phyloP scores from a whole-genome alignment of 2,888 invertebrate species.

The Neoitamus cyanurus region DNA sequence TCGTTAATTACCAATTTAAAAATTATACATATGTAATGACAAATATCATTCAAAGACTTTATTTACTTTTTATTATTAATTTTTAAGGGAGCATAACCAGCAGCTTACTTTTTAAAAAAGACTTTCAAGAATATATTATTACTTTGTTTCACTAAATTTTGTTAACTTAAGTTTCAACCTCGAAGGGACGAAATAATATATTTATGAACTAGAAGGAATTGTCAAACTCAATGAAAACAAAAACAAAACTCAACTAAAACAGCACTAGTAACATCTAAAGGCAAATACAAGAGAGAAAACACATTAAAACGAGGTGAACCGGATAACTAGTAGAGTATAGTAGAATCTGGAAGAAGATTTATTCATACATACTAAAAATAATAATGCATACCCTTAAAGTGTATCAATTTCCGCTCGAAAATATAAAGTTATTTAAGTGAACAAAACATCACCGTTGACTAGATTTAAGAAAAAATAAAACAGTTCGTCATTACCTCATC shows the following conservation, averaged over 20 bases:
- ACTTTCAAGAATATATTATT: constrained; percentile 1
- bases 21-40: constrained; percentile 14
- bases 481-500: not conserved
- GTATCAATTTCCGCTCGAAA: constrained; percentile 1
- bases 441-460: constrained; percentile 15
- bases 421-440: constrained; percentile 4
- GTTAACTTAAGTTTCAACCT: constrained; percentile 11
- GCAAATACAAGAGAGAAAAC: not conserved
- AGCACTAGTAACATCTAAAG: not conserved
- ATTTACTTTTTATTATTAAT: not conserved
- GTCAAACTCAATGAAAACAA: constrained; percentile 7
- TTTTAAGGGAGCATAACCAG: not conserved
- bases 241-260: not conserved
- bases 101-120: not conserved
- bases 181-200: constrained; percentile 18
- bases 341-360: constrained; percentile 16
- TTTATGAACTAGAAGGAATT: constrained; percentile 8
- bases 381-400: constrained; percentile 3
- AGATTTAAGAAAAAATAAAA: not conserved
- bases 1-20: constrained; percentile 19
- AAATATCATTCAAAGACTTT: not conserved
- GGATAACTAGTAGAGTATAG: constrained; percentile 9
- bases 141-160: constrained; percentile 16
- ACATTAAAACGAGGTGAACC: constrained; percentile 5
- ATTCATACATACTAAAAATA: constrained; percentile 6